Evolutionary conservation across 37 sponge, comb jelly and placozoan species (phyloP).

Genomic region (Beroe forskalii): DNA sequence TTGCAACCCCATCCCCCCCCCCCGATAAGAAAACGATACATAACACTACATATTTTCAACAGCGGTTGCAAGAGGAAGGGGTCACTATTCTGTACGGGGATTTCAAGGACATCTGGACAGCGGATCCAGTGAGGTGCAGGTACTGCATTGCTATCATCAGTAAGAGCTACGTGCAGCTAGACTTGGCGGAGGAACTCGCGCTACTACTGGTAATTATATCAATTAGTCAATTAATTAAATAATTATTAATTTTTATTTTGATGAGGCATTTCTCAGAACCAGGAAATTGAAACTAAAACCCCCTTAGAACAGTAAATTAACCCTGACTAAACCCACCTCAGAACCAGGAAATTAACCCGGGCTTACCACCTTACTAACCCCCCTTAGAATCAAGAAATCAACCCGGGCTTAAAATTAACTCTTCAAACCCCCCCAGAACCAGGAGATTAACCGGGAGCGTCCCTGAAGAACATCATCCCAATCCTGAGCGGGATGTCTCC

Average conservation of each 20-base stretch:
- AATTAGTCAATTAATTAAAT: too few species aligned
- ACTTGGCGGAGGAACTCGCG: neutral
- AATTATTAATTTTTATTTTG: too few species aligned
- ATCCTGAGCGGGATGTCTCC: slow-evolving; percentile 32
- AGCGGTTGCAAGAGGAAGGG: slow-evolving; percentile 2
- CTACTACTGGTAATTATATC: slow-evolving; percentile 31
- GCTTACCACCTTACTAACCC: too few species aligned
- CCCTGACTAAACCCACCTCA: too few species aligned
- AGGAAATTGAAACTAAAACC: too few species aligned
- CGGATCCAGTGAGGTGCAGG: slow-evolving; percentile 10
- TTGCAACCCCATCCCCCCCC: too few species aligned
- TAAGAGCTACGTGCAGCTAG: neutral
- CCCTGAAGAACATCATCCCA: slow-evolving; percentile 39
- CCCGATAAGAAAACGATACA: too few species aligned
- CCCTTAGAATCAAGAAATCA: neutral
- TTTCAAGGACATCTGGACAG: slow-evolving; percentile 43
- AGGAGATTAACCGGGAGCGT: slow-evolving; percentile 39
- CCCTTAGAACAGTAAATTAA: too few species aligned
- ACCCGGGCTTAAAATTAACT: too few species aligned
- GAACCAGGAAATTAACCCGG: too few species aligned
- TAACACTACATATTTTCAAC: too few species aligned
- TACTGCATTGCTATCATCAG: slow-evolving; percentile 21
- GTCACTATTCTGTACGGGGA: slow-evolving; percentile 24
- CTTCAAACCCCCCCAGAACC: neutral
- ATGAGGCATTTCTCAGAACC: too few species aligned